Evolutionary conservation across 2,888 invertebrate genomes (phyloP).

Genomic region (Xestoiulus laeticollis): DNA sequence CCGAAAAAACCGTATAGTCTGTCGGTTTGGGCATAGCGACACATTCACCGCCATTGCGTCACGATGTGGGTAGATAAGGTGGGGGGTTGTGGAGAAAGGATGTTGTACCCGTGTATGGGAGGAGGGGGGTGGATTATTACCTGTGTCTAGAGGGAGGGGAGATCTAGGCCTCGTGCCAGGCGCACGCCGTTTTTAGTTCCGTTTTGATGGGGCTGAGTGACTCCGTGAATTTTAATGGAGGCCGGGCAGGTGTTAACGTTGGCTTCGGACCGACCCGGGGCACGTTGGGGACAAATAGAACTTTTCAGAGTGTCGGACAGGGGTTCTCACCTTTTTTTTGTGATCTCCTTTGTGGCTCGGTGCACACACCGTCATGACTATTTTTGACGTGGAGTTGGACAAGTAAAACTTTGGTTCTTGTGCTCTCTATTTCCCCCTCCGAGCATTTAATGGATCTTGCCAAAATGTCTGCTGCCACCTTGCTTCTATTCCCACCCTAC

Average conservation of each 20-base stretch:
- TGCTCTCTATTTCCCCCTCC: not conserved
- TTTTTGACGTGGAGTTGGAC: not conserved
- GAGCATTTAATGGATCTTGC: not conserved
- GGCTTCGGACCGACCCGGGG: conserved; percentile 18
- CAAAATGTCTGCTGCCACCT: not conserved
- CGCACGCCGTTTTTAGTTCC: conserved; percentile 36
- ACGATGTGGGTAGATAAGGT: not conserved
- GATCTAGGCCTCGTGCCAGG: conserved; percentile 44
- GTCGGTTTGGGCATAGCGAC: too few relatives aligned
- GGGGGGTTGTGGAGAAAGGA: too few relatives aligned
- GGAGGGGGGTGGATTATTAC: not conserved
- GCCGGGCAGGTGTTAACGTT: conserved; percentile 45
- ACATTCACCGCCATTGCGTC: not conserved
- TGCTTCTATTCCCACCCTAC: not conserved
- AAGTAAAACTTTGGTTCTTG: too few relatives aligned
- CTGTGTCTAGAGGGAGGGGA: not conserved
- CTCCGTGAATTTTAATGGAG: conserved; percentile 49
- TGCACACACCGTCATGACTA: not conserved
- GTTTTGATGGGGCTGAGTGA: conserved; percentile 2
- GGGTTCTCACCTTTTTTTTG: conserved; percentile 25
- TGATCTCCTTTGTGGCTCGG: not conserved
- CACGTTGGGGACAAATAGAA: conserved; percentile 41
- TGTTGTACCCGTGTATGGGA: not conserved
- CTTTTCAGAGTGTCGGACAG: not conserved
- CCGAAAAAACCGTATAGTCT: too few relatives aligned